Conservation (phyloP, 2,797 vertebrate genomes). For the Nyctibius grandis region DNA sequence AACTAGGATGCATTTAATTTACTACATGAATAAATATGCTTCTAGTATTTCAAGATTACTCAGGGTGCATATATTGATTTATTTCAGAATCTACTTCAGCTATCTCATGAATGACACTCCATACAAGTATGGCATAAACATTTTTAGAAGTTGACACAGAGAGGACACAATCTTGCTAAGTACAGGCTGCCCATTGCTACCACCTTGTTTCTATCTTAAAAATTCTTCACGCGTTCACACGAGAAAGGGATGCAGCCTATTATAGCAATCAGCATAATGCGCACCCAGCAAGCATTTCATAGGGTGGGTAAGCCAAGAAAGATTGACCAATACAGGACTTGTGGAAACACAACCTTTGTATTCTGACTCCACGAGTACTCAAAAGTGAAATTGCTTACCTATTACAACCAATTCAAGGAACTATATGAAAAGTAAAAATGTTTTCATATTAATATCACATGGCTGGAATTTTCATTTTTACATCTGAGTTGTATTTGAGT, state of each 20-base stretch:
- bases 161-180: neutral
- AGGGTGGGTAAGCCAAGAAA: neutral
- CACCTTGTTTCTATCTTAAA: neutral
- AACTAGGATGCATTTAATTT: neutral
- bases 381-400: neutral
- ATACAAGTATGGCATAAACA: neutral
- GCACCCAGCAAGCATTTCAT: neutral
- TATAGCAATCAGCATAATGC: neutral
- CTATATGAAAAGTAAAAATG: neutral
- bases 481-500: neutral
- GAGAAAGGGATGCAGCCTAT: neutral
- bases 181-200: neutral
- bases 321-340: accelerated
- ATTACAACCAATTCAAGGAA: neutral
- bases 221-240: neutral
- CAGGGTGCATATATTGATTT: neutral
- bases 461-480: neutral
- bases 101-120: accelerated
- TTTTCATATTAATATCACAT: neutral
- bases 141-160: neutral
- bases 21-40: neutral
- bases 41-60: neutral
- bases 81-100: neutral
- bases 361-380: neutral
- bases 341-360: neutral